Evolutionary conservation across 2,113 vertebrate genomes (phyloP).

Genomic region (Cyprinus carpio): DNA sequence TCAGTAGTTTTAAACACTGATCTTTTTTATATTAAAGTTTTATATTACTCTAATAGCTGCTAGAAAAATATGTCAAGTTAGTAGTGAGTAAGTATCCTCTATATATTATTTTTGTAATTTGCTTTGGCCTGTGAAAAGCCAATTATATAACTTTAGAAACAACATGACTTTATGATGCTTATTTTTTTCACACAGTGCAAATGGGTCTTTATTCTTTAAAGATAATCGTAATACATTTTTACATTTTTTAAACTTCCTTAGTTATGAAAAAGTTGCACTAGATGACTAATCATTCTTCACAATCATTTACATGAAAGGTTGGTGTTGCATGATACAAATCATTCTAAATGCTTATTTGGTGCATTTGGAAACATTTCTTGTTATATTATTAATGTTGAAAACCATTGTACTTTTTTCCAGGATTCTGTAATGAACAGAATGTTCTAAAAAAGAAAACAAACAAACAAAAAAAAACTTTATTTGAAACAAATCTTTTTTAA

Average conservation of each 20-base stretch:
- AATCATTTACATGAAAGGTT: no score
- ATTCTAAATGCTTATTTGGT: neutral
- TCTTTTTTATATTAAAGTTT: neutral
- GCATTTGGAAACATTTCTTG: neutral
- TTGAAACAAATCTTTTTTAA: neutral
- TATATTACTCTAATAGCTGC: neutral
- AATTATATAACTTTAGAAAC: constrained; percentile 4
- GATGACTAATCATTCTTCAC: neutral
- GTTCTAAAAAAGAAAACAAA: neutral
- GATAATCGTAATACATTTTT: neutral
- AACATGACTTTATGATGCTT: neutral
- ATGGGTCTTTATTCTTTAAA: neutral
- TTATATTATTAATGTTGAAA: neutral
- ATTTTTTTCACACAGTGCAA: neutral
- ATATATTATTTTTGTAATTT: neutral
- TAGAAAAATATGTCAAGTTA: neutral
- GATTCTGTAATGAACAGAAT: neutral
- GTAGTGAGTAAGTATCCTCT: neutral
- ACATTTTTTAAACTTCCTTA: neutral
- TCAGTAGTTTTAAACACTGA: neutral
- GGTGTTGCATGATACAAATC: neutral
- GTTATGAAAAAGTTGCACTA: neutral
- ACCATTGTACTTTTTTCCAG: neutral
- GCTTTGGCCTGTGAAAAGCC: neutral
- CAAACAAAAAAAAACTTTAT: no score